phyloP scores from a whole-genome alignment of 2,113 vertebrate genomes.

The Rhineura floridana region DNA sequence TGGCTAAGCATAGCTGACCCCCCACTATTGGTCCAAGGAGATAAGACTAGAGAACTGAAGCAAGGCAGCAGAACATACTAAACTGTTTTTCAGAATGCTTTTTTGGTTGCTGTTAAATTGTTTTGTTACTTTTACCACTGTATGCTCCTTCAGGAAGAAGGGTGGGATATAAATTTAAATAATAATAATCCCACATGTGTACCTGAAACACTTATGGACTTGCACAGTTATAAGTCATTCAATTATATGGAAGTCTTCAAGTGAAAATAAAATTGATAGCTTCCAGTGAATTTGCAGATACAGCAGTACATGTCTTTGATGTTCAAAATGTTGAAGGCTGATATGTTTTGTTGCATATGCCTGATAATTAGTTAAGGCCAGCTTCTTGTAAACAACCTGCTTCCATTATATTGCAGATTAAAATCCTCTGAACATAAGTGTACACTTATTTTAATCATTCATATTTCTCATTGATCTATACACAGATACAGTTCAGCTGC shows the following conservation, averaged over 20 bases:
- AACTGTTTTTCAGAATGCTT: too few species aligned
- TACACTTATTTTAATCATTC: slow-evolving; percentile 46
- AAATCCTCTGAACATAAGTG: slow-evolving; percentile 35
- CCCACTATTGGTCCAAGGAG: background rate
- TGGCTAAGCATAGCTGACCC: background rate
- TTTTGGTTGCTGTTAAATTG: too few species aligned
- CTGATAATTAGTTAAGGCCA: background rate
- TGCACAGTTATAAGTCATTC: background rate
- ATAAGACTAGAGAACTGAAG: background rate
- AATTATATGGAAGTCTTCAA: background rate
- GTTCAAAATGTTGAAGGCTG: background rate
- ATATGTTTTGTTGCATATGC: background rate
- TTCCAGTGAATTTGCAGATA: background rate
- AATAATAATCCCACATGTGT: background rate
- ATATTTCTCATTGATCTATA: slow-evolving; percentile 53
- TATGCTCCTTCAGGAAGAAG: too few species aligned
- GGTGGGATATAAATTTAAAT: too few species aligned
- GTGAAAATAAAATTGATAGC: background rate
- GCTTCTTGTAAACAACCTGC: slow-evolving; percentile 61
- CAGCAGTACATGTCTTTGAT: background rate
- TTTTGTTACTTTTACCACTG: too few species aligned
- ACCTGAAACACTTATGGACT: background rate
- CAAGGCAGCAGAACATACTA: background rate
- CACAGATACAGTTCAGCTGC: slow-evolving; percentile 62
- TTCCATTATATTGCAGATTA: slow-evolving; percentile 41